phyloP scores from a whole-genome alignment of 30 jellyfish, hydroid and myxozoan genomes.

The Mastigias papua region DNA sequence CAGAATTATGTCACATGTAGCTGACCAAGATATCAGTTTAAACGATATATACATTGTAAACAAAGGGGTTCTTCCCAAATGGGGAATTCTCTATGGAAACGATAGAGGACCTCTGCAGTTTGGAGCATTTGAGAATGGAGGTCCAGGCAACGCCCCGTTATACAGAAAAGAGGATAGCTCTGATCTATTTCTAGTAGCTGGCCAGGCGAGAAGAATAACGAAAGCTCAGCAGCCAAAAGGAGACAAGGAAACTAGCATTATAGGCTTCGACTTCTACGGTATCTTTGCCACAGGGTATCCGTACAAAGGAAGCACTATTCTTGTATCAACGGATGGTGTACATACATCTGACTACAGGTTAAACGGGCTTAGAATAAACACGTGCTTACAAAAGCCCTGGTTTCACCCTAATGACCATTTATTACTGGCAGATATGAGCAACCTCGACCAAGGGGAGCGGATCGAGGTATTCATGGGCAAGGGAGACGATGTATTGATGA shows the following conservation, averaged over 20 bases:
- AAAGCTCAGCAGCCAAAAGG: conserved; percentile 52
- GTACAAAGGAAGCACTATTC: conserved; percentile 58
- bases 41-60: conserved; percentile 59
- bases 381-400: conserved; percentile 61
- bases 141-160: conserved; percentile 60
- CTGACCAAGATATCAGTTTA: conserved; percentile 37
- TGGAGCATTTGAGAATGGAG: conserved; percentile 50
- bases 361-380: conserved; percentile 58
- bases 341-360: conserved; percentile 59
- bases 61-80: conserved; percentile 69
- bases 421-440: conserved; percentile 61
- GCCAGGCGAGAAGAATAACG: conserved; percentile 51
- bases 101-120: conserved; percentile 61
- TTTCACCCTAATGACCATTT: conserved; percentile 65
- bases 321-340: conserved; percentile 51
- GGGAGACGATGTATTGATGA: conserved; percentile 66
- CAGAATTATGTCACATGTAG: neutral
- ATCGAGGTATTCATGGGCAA: conserved; percentile 61
- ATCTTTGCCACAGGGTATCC: conserved; percentile 63
- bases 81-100: conserved; percentile 60
- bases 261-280: conserved; percentile 76
- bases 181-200: conserved; percentile 60
- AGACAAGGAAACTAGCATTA: conserved; percentile 46
- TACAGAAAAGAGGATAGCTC: conserved; percentile 67
- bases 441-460: conserved; percentile 65